phyloP scores from a whole-genome alignment of 2,797 vertebrate genomes.

The Heterohyrax brucei region DNA sequence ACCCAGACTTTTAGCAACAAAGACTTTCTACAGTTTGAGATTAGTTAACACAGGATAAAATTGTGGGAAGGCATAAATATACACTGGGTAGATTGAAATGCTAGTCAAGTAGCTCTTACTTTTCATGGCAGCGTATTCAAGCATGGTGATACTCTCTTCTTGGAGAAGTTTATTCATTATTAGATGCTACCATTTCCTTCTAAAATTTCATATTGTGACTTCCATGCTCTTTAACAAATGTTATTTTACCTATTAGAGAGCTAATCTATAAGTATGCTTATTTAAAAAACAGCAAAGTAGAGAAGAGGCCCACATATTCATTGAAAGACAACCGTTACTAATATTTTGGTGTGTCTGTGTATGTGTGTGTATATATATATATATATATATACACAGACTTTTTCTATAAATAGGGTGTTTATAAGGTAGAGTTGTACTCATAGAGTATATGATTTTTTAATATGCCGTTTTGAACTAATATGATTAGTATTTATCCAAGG shows the following conservation, averaged over 20 bases:
- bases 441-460: background rate
- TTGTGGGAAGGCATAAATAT: slow-evolving; percentile 26
- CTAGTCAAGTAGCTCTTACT: background rate
- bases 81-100: background rate
- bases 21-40: background rate
- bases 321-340: slow-evolving; percentile 39
- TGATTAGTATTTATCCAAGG: background rate
- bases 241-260: background rate
- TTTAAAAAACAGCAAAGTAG: background rate
- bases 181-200: background rate
- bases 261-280: background rate
- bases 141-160: background rate
- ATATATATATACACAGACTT: background rate
- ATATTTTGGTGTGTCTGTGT: background rate
- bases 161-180: slow-evolving; percentile 17
- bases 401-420: background rate
- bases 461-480: background rate
- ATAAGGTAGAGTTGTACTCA: background rate
- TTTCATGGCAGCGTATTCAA: background rate
- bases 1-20: background rate
- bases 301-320: background rate
- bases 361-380: background rate
- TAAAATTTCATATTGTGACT: slow-evolving; percentile 22
- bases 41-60: background rate
- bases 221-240: background rate